These are phyloP conservation scores for Vespertilio murinus DNA, from an alignment of 2,797 vertebrate genomes.

Conservation along the genomic window DNA sequence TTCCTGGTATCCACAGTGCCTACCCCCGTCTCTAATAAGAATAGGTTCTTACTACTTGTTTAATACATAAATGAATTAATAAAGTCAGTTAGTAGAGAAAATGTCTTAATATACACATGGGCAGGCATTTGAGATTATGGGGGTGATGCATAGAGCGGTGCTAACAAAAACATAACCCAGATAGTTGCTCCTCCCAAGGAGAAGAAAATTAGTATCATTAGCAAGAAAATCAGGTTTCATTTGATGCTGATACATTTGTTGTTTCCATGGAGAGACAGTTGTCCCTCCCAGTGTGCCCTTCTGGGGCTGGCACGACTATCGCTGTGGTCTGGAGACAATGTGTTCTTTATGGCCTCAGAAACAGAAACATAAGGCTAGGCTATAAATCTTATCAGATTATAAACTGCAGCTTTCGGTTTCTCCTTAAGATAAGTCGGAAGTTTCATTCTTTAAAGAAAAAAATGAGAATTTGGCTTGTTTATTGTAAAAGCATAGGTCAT, in stretches of 20 bases:
- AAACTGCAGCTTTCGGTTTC: conserved; percentile 35
- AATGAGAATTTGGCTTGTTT: conserved; percentile 58
- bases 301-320: neutral
- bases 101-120: neutral
- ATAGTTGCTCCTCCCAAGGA: neutral
- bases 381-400: conserved; percentile 45
- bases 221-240: neutral
- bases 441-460: conserved; percentile 61
- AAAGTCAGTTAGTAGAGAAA: neutral
- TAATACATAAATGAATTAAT: neutral
- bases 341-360: neutral
- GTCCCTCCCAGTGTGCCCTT: neutral
- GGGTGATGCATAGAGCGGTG: neutral
- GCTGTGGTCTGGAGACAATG: neutral
- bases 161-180: neutral
- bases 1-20: neutral
- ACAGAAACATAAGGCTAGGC: neutral
- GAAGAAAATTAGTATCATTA: neutral
- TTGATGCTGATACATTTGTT: neutral
- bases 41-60: neutral
- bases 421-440: conserved; percentile 47
- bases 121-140: neutral
- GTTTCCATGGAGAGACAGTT: neutral
- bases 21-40: neutral
- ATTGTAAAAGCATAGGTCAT: conserved; percentile 53